Conservation (phyloP, 2,797 vertebrate genomes). For the Clarias platycephalus region DNA sequence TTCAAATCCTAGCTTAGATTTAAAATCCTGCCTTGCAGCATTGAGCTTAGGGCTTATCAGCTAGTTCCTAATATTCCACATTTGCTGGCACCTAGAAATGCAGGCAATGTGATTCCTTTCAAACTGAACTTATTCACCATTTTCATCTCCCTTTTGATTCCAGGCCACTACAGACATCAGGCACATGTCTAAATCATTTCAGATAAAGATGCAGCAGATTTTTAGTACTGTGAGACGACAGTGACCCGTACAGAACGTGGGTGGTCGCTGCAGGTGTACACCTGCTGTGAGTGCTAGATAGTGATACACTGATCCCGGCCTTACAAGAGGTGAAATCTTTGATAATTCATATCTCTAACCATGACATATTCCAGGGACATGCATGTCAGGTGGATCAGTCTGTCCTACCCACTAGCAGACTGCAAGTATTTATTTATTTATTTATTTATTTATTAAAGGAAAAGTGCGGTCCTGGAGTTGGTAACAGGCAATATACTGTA, state of each 20-base stretch:
- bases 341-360: background rate
- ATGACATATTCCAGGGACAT: background rate
- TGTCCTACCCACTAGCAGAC: background rate
- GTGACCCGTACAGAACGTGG: too few relatives aligned
- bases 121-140: background rate
- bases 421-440: background rate
- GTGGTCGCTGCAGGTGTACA: too few relatives aligned
- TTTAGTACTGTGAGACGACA: background rate
- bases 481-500: background rate
- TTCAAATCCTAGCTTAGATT: background rate
- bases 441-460: constrained; percentile 2
- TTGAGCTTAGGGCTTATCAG: background rate
- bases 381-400: background rate
- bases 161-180: background rate
- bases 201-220: background rate
- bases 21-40: background rate
- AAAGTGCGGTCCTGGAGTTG: background rate
- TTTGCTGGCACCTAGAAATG: background rate
- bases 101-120: background rate
- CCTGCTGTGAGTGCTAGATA: too few relatives aligned
- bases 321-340: background rate
- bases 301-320: too few relatives aligned
- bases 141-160: background rate
- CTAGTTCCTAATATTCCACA: background rate
- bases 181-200: background rate